A percentile compares a stretch with the other conserved stretches of the same genome.
Evolutionary conservation across 2,113 vertebrate species (phyloP).

Genomic region (Lota lota): DNA sequence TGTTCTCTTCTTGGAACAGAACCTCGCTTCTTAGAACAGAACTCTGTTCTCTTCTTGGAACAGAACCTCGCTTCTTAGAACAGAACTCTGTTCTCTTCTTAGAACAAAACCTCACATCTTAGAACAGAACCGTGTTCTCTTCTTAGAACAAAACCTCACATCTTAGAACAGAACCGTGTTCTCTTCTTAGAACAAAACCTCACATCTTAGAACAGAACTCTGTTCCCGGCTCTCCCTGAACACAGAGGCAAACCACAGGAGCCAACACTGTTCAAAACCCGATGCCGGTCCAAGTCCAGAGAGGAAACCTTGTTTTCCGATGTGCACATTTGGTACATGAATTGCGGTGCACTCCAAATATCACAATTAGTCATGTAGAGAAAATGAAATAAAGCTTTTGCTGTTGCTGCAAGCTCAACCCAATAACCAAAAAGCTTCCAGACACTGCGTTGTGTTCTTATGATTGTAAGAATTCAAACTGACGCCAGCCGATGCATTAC

Average conservation of each 20-base stretch:
- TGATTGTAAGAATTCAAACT: too few species aligned
- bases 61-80: slow-evolving; percentile 3
- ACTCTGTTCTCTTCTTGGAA: neutral
- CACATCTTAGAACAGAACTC: slow-evolving; percentile 8
- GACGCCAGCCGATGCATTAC: neutral
- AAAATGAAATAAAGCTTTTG: too few species aligned
- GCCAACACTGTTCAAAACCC: too few species aligned
- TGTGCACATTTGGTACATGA: too few species aligned
- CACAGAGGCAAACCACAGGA: too few species aligned
- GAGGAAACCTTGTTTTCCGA: too few species aligned
- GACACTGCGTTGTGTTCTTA: too few species aligned
- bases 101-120: slow-evolving; percentile 30
- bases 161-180: neutral
- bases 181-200: slow-evolving; percentile 23
- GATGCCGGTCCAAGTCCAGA: too few species aligned
- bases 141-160: slow-evolving; percentile 29
- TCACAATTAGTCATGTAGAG: too few species aligned
- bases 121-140: neutral
- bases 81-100: neutral
- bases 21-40: slow-evolving; percentile 17
- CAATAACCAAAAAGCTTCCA: too few species aligned
- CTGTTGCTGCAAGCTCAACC: too few species aligned
- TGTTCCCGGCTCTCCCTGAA: neutral
- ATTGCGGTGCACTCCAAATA: too few species aligned
- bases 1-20: slow-evolving; percentile 17